Conservation (phyloP, 2,888 invertebrate species). For the Ganaspis brasiliensis region DNA sequence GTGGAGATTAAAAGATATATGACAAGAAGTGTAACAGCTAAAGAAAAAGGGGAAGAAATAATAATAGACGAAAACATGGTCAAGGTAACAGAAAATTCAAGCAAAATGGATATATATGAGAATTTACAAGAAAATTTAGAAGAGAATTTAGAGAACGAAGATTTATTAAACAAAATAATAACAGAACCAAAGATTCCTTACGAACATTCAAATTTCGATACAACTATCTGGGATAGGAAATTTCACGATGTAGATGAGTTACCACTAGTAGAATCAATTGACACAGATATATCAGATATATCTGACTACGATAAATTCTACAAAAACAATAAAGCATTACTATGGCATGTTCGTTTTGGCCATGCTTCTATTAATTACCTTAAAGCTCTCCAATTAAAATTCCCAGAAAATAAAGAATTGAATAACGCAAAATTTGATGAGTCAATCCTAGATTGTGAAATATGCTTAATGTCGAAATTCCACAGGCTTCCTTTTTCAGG, state of each 20-base stretch:
- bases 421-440: constrained; percentile 57
- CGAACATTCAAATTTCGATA: constrained; percentile 34
- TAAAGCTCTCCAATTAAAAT: background rate
- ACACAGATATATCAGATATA: constrained; percentile 30
- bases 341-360: constrained; percentile 42
- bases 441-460: constrained; percentile 59
- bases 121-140: too few species aligned
- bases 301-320: constrained; percentile 13
- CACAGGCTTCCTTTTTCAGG: constrained; percentile 61
- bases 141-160: background rate
- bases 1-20: background rate
- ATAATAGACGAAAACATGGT: too few species aligned
- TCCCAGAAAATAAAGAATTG: constrained; percentile 12
- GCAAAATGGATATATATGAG: background rate
- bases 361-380: background rate
- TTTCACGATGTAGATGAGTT: constrained; percentile 16
- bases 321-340: constrained; percentile 27
- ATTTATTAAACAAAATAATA: background rate
- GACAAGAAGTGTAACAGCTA: background rate
- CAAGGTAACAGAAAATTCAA: too few species aligned
- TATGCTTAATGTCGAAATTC: constrained; percentile 61
- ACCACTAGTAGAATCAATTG: constrained; percentile 30
- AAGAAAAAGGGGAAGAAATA: background rate
- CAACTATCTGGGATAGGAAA: constrained; percentile 30
- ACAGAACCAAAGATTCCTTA: background rate